A percentile compares a stretch with the other conserved stretches of the same genome.
phyloP scores from a whole-genome alignment of 2,113 vertebrate species.

The Galemys pyrenaicus region DNA sequence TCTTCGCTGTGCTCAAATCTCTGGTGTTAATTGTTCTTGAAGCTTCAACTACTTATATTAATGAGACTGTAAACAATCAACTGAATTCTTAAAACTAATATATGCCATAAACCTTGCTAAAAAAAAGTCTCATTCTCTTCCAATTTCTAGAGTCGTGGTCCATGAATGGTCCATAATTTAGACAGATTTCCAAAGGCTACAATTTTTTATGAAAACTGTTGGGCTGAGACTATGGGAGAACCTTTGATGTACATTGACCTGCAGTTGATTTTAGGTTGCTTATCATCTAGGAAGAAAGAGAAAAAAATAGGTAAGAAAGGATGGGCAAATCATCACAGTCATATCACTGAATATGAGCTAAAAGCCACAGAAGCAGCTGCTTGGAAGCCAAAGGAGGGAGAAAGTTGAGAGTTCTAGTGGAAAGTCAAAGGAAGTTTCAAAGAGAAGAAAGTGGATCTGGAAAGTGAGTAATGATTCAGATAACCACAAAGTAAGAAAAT shows the following conservation, averaged over 20 bases:
- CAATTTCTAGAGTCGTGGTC: slow-evolving; percentile 20
- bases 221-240: background rate
- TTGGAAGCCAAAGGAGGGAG: background rate
- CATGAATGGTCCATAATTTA: background rate
- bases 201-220: background rate
- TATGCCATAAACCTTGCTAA: background rate
- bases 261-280: background rate
- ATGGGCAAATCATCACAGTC: background rate
- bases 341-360: background rate
- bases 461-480: background rate
- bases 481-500: background rate
- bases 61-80: background rate
- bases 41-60: background rate
- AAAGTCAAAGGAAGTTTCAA: background rate
- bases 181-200: background rate
- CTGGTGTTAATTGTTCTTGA: background rate
- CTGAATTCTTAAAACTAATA: background rate
- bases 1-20: background rate
- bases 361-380: background rate
- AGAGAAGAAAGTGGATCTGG: background rate
- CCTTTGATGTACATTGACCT: background rate
- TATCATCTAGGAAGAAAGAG: background rate
- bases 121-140: background rate
- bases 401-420: background rate
- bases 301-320: background rate